phyloP scores from a whole-genome alignment of 2,888 invertebrate species.

The Platycheirus rosarum region DNA sequence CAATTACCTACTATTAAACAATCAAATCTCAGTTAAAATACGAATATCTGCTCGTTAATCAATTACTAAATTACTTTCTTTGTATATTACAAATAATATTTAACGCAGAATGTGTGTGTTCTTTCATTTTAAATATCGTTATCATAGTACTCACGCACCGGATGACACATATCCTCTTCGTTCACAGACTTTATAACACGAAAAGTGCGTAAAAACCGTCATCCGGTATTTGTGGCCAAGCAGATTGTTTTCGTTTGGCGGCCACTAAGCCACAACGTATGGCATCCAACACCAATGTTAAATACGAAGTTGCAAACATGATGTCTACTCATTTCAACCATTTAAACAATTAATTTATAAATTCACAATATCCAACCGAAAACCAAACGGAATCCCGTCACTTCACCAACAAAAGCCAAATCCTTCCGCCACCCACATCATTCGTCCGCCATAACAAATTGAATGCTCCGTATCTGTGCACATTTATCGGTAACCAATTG shows the following conservation, averaged over 20 bases:
- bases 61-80: constrained; percentile 69
- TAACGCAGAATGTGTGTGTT: constrained; percentile 42
- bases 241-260: constrained; percentile 68
- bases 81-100: constrained; percentile 53
- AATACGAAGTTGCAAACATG: constrained; percentile 55
- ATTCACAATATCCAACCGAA: constrained; percentile 56
- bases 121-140: constrained; percentile 55
- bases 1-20: background rate
- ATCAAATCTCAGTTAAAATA: constrained; percentile 27
- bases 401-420: constrained; percentile 41
- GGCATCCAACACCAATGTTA: constrained; percentile 49
- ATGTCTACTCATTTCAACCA: constrained; percentile 69
- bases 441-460: constrained; percentile 37
- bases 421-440: constrained; percentile 36
- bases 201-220: constrained; percentile 72
- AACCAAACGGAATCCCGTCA: constrained; percentile 56
- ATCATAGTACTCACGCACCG: constrained; percentile 67
- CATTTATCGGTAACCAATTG: constrained; percentile 41
- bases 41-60: constrained; percentile 43
- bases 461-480: constrained; percentile 19
- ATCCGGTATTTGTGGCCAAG: constrained; percentile 71
- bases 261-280: constrained; percentile 20
- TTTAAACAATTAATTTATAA: constrained; percentile 73
- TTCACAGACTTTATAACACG: constrained; percentile 19
- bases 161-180: constrained; percentile 50